These are phyloP conservation scores for Ectobius pallidus DNA, from an alignment of 2,888 invertebrate species.

Conservation along the genomic window DNA sequence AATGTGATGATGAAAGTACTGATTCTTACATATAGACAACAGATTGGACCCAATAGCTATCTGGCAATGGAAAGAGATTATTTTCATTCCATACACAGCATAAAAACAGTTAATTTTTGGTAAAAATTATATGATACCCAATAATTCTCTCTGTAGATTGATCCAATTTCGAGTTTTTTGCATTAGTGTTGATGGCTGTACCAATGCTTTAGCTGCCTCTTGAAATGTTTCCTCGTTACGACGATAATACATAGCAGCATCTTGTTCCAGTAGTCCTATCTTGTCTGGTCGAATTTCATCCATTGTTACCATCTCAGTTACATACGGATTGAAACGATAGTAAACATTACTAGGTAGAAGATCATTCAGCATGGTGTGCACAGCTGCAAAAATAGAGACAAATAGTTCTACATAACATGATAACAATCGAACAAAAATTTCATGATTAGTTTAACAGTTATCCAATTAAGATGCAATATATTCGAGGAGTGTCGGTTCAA, in stretches of 20 bases:
- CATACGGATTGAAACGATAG: slow-evolving; percentile 87
- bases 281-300: slow-evolving; percentile 79
- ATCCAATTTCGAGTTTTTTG: slow-evolving; percentile 59
- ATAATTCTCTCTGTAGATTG: slow-evolving; percentile 47
- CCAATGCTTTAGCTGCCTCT: slow-evolving; percentile 62
- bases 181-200: slow-evolving; percentile 51
- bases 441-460: too few relatives aligned
- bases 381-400: slow-evolving; percentile 65
- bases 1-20: too few relatives aligned
- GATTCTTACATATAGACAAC: too few relatives aligned
- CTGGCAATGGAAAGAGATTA: too few relatives aligned
- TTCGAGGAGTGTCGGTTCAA: too few relatives aligned
- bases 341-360: slow-evolving; percentile 74
- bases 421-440: too few relatives aligned
- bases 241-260: slow-evolving; percentile 79
- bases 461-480: too few relatives aligned
- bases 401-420: not conserved
- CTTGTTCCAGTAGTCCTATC: slow-evolving; percentile 71
- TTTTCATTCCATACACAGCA: too few relatives aligned
- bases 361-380: slow-evolving; percentile 78
- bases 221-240: slow-evolving; percentile 80
- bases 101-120: too few relatives aligned
- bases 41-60: too few relatives aligned
- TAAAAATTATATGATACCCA: slow-evolving; percentile 42
- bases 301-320: slow-evolving; percentile 78